Base-by-base conservation (phyloP, 2,113 vertebrate species). In the Rhagologus leucostigma region DNA sequence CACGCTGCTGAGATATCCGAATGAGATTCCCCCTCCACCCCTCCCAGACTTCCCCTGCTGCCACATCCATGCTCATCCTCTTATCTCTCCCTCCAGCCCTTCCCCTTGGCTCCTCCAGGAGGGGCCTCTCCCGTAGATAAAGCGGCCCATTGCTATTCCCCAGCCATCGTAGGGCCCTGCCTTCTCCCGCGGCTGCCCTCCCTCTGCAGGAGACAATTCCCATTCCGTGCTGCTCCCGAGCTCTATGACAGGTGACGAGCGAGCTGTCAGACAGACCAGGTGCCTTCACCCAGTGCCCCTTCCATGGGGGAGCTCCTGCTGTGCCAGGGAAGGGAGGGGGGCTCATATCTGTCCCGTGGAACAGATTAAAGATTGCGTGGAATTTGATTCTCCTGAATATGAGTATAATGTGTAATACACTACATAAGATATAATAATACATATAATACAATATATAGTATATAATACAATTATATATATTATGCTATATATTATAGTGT, bases 201-300 rank as follows among this genome's bases (percentile, higher is more conserved):
- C 73, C 81, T 89, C 93, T 68, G 76, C 60, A 70, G 95, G 89
- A 24, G 21, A 92, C 71, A 29, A 74, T 95, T 96, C 81, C 56
- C 91, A 84, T 93, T 82, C 91, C 6, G 6, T 2, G 11, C n/a
- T 0, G 4, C 46, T 91, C 59, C 89, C 15, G 52, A 11, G 44
- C 56, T 63, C 60, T 80, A 62, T 62, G 93, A 65, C 90, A 92
- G 84, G 87, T 16, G 17, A 90, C 9, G 46, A 82, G 56, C 2
- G 5, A 74, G 69, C 55, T 95, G 89, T 88, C 89, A 65, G 82
- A n/a, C 39, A 39, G 65, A 42, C 18, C 47, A 5, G 8, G n/a
- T 13, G 42, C 84, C 87, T 60, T 88, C 85, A 24, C 44, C 79
- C 83, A 17, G 64, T 7, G 13, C 41, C 71, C 89, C 76, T 83